A percentile compares a stretch with the other conserved stretches of the same genome.
These are phyloP conservation scores for Ommatoiulus sabulosus DNA, from an alignment of 2,888 invertebrate species.

Conservation along the genomic window DNA sequence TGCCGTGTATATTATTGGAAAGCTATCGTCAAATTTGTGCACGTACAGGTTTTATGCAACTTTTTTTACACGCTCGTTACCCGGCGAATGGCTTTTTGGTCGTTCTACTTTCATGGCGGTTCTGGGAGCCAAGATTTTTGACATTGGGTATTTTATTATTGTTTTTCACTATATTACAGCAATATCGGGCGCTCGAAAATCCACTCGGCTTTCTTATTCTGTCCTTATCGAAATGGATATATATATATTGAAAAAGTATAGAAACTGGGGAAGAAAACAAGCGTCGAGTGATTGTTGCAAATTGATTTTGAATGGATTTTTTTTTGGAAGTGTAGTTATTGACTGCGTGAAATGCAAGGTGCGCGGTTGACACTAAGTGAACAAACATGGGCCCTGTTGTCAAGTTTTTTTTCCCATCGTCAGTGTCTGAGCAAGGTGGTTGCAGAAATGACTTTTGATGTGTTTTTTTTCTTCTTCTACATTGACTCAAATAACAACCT, in stretches of 20 bases:
- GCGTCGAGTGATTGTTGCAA: conserved; percentile 21
- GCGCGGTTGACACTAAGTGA: neutral
- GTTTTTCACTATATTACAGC: conserved; percentile 16
- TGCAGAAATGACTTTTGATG: neutral
- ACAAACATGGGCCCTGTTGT: neutral
- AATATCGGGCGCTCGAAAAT: conserved; percentile 8
- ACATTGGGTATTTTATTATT: neutral
- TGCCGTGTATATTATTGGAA: conserved; percentile 11
- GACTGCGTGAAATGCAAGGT: conserved; percentile 38
- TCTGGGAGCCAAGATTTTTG: neutral
- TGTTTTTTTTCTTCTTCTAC: neutral
- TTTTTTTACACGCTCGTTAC: neutral
- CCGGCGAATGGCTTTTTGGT: neutral
- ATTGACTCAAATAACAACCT: neutral
- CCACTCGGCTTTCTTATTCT: conserved; percentile 20
- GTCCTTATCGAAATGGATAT: conserved; percentile 26
- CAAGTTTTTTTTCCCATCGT: neutral
- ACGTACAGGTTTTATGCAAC: neutral
- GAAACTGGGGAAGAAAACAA: neutral
- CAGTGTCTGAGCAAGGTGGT: neutral
- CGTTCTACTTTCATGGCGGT: neutral
- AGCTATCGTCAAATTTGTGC: conserved; percentile 14
- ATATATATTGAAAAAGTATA: neutral
- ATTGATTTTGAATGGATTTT: conserved; percentile 48
- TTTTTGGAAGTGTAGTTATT: neutral